Base-by-base conservation (phyloP, 2,888 invertebrate genomes). In the Xylota segnis region DNA sequence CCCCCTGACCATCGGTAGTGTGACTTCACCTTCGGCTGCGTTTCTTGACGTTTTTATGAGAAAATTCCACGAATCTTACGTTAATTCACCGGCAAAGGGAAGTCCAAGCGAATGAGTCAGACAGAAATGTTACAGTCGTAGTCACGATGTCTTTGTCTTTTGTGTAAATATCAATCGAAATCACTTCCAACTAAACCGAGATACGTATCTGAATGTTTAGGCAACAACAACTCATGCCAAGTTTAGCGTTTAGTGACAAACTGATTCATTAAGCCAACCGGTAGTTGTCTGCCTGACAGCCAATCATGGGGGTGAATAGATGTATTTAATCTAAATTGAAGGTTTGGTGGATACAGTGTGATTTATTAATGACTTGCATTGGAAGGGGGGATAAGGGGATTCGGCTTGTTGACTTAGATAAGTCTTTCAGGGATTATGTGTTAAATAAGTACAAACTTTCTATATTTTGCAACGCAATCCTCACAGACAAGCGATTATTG, bases 91-190 rank as follows among this genome's bases (percentile, higher is more conserved):
- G 56, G 78, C 43, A 78, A 66, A 79, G 83, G 78, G 74, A 83
- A 74, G 61, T 78, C 74, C 61, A 78, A 45, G 2, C 50, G 23
- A 16, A 50, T 83, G 83, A 83, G 63, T 83, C 83, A 81, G 63
- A 27, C 45, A 40, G 14, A 43, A 70, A 68, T 59, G 78, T 68
- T 68, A 43, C 63, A 45, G 23, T 23, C 1, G 43, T 23, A 78
- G 72, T 78, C 72, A 78, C 83, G 66, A 76, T 63, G 61, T 43
- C 71, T 76, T 77, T 76, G 76, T 82, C 40, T 70, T 43, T 37
- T 43, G 66, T 70, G 32, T 71, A 76, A 58, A 76, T 65, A 76
- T 58, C 71, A 56, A 50, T 71, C 18, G 66, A 27, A 78, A 54
- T 61, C 65, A 72, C 45, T 83, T 78, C 61, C 61, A 50, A 68